A percentile compares a stretch with the other conserved stretches of the same genome.
These are phyloP conservation scores for Hydrotaea diabolus DNA, from an alignment of 2,888 invertebrate genomes.

Conservation along the genomic window DNA sequence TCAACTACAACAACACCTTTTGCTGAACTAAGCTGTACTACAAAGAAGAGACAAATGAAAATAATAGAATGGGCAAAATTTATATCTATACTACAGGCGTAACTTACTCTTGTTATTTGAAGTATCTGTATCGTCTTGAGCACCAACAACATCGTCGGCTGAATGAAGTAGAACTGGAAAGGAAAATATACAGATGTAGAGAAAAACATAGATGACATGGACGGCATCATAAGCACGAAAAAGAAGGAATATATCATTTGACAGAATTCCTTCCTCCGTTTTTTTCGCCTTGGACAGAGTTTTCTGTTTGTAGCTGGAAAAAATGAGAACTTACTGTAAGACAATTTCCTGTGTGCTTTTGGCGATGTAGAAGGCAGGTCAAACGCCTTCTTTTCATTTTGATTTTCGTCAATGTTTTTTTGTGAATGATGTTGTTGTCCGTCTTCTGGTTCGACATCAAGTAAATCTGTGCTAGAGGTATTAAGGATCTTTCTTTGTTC, in stretches of 20 bases:
- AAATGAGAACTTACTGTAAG: neutral
- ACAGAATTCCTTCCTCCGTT: too few relatives aligned
- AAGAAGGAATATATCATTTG: neutral
- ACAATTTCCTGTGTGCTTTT: neutral
- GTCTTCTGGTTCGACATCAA: constrained; percentile 2
- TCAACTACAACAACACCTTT: constrained; percentile 19
- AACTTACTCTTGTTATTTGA: neutral
- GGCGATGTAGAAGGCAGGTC: neutral
- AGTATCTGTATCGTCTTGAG: neutral
- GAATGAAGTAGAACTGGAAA: neutral
- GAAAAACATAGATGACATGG: neutral
- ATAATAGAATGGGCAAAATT: neutral
- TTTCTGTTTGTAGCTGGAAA: neutral
- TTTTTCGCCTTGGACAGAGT: neutral
- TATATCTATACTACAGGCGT: neutral
- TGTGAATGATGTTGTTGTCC: constrained; percentile 9
- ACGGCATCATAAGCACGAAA: neutral
- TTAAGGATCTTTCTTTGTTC: neutral
- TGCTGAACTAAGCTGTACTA: neutral
- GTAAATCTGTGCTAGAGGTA: too few relatives aligned
- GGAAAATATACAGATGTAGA: neutral
- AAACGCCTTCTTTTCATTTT: neutral
- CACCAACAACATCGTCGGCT: neutral
- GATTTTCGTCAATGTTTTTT: neutral
- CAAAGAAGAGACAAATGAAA: constrained; percentile 3